A percentile compares a stretch with the other conserved stretches of the same genome.
These are phyloP conservation scores for Alexandromys fortis DNA, from an alignment of 2,113 vertebrate genomes.

Conservation along the genomic window DNA sequence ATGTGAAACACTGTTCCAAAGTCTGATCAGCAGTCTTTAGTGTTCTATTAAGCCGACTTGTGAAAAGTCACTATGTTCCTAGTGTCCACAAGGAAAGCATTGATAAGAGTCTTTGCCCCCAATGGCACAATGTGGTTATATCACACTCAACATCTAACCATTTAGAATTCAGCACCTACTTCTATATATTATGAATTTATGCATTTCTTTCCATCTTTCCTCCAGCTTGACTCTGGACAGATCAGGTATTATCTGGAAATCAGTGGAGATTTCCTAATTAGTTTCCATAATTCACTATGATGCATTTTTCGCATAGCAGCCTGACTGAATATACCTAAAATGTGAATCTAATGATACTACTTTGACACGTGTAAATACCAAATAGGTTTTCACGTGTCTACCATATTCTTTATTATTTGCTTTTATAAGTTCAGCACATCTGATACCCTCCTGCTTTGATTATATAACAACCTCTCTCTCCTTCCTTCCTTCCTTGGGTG, in stretches of 20 bases:
- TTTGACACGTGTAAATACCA: background rate
- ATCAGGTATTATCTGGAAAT: slow-evolving; percentile 5
- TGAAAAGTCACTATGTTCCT: background rate
- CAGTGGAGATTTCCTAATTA: background rate
- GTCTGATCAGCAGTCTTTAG: background rate
- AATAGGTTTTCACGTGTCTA: slow-evolving; percentile 1
- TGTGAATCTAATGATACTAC: background rate
- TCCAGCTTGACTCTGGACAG: background rate
- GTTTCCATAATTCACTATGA: background rate
- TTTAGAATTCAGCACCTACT: background rate
- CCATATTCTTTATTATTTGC: background rate
- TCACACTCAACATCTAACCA: background rate
- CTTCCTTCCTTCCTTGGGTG: background rate
- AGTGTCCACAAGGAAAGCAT: background rate
- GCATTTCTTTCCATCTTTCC: background rate
- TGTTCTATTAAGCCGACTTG: background rate
- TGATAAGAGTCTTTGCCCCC: background rate
- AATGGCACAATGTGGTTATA: background rate
- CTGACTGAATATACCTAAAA: background rate
- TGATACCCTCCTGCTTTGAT: background rate
- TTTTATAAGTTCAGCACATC: background rate
- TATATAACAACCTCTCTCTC: background rate
- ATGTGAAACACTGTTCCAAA: background rate
- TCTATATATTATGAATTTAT: background rate
- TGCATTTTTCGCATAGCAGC: background rate